Evolutionary conservation across 2,113 vertebrate genomes (phyloP).

Genomic region (Meleagris gallopavo): DNA sequence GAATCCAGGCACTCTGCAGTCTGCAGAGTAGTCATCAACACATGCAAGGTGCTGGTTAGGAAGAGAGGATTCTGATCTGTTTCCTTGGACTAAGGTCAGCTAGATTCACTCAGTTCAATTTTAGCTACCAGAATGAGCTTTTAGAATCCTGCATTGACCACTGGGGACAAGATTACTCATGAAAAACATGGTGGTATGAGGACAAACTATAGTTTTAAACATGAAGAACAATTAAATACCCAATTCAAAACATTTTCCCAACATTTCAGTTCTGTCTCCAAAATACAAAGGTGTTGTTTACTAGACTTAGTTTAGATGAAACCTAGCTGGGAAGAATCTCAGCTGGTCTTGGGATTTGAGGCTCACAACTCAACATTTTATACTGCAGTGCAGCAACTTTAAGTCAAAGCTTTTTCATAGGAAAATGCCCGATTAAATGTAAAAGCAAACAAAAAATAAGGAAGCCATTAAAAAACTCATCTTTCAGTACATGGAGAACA

Average conservation of each 20-base stretch:
- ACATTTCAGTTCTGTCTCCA: not conserved
- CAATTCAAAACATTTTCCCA: not conserved
- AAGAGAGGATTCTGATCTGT: not conserved
- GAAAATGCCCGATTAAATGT: not conserved
- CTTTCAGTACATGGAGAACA: not conserved
- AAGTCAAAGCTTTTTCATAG: not conserved
- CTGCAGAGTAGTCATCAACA: not conserved
- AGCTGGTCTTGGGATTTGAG: not conserved
- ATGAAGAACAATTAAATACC: not conserved
- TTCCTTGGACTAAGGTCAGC: not conserved
- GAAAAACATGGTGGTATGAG: not conserved
- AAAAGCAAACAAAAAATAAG: not conserved
- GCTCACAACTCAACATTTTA: not conserved
- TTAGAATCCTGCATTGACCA: not conserved
- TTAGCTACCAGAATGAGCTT: not conserved
- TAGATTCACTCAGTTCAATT: not conserved
- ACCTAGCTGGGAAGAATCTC: not conserved
- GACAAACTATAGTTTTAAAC: not conserved
- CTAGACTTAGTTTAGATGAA: not conserved
- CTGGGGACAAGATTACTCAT: not conserved
- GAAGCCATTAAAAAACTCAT: not conserved
- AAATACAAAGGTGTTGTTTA: not conserved
- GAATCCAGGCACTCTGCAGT: not conserved
- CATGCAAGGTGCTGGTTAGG: not conserved
- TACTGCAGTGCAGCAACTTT: slow-evolving; percentile 13